These are phyloP conservation scores for Sarcoramphus papa DNA, from an alignment of 2,797 vertebrate species.

Conservation along the genomic window DNA sequence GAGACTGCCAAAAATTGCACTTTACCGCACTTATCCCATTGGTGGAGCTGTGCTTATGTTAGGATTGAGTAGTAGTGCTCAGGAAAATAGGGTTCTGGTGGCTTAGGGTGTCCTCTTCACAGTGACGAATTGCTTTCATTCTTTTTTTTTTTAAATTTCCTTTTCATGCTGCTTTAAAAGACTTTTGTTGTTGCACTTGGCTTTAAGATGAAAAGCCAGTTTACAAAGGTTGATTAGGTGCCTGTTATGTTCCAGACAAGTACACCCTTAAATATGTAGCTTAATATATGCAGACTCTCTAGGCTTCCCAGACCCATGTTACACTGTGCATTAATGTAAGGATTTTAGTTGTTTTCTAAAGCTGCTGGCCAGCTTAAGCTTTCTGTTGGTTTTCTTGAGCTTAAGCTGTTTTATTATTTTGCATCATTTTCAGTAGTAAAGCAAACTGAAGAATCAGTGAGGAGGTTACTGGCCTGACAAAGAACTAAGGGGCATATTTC, in stretches of 20 bases:
- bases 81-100: neutral
- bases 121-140: neutral
- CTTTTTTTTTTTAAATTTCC: neutral
- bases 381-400: neutral
- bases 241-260: conserved; percentile 33
- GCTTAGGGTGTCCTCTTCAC: conserved; percentile 2
- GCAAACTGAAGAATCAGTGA: neutral
- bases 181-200: conserved; percentile 35
- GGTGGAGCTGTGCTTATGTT: neutral
- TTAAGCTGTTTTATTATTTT: neutral
- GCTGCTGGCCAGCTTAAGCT: neutral
- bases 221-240: conserved; percentile 39
- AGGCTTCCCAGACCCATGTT: neutral
- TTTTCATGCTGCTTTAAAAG: conserved; percentile 31
- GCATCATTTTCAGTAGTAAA: neutral
- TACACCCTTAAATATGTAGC: conserved; percentile 3
- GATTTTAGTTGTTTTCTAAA: conserved; percentile 18
- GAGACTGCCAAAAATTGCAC: neutral
- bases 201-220: conserved; percentile 41
- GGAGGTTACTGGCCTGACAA: neutral
- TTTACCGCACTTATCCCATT: neutral
- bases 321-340: neutral
- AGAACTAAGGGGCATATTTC: neutral
- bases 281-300: conserved; percentile 8
- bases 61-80: neutral